These are phyloP conservation scores for Whitmania pigra DNA, from an alignment of 1,140 invertebrate species.

Conservation along the genomic window DNA sequence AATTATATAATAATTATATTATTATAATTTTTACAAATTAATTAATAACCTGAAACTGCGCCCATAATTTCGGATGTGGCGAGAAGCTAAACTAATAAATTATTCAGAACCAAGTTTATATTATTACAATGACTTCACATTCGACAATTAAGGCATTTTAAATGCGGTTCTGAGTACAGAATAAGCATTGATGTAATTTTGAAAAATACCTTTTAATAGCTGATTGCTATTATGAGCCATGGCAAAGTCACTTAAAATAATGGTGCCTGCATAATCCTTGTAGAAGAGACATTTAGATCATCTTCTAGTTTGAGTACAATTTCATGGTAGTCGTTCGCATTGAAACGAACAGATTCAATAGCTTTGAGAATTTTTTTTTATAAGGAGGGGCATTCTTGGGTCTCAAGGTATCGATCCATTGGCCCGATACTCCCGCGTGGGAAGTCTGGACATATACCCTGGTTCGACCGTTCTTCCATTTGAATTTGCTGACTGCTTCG, in stretches of 20 bases:
- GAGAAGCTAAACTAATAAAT: slow-evolving; percentile 6
- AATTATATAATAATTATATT: no score
- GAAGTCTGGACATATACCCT: slow-evolving; percentile 28
- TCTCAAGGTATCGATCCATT: slow-evolving; percentile 27
- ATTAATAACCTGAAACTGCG: slow-evolving; percentile 5
- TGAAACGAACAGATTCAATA: neutral
- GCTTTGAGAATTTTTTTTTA: neutral
- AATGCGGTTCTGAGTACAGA: no score
- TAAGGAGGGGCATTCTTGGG: slow-evolving; percentile 1
- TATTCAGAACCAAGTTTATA: no score
- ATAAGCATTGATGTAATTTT: no score
- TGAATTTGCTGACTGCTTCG: neutral
- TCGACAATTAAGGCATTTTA: no score
- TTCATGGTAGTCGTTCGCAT: slow-evolving; percentile 10
- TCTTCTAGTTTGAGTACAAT: slow-evolving; percentile 25
- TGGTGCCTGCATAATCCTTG: slow-evolving; percentile 14
- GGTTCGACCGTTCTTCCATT: slow-evolving; percentile 28
- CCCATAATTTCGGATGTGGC: slow-evolving; percentile 18
- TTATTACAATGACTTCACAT: no score
- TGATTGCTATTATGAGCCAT: neutral
- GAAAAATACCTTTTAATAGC: neutral
- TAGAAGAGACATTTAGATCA: slow-evolving; percentile 20
- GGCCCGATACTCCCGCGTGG: slow-evolving; percentile 23
- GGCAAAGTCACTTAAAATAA: slow-evolving; percentile 17
- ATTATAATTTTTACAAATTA: no score